These are phyloP conservation scores for Pimephales promelas DNA, from an alignment of 2,113 vertebrate genomes.

Conservation along the genomic window DNA sequence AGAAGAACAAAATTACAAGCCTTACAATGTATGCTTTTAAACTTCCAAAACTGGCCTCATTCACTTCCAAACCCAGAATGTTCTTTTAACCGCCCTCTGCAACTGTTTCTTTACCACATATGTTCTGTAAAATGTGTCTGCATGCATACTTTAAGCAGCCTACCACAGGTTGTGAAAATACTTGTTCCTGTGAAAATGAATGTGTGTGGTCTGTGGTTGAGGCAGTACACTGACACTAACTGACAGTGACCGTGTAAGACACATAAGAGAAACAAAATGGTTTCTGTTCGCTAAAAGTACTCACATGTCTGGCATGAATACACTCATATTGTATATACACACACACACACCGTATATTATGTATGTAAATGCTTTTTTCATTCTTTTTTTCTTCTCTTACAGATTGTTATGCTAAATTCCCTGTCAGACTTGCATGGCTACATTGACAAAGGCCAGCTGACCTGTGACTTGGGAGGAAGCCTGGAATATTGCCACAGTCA, in stretches of 20 bases:
- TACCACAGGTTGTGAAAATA: neutral
- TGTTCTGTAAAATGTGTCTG: neutral
- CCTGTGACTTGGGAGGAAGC: conserved; percentile 86
- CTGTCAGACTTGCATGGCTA: conserved; percentile 90
- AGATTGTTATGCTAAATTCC: conserved; percentile 96
- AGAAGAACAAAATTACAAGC: neutral
- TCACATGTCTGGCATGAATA: neutral
- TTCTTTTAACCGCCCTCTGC: neutral
- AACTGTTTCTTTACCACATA: neutral
- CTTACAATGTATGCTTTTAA: no score
- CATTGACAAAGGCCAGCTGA: conserved; percentile 91
- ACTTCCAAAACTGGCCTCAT: no score
- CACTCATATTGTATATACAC: no score
- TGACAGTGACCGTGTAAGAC: neutral
- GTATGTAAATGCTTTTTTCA: neutral
- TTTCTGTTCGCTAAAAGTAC: neutral
- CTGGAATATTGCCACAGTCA: conserved; percentile 91
- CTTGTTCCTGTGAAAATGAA: neutral
- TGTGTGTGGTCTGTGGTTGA: neutral
- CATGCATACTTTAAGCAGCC: neutral
- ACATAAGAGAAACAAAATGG: neutral
- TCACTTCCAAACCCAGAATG: neutral
- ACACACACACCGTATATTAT: neutral
- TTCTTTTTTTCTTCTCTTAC: conserved; percentile 52
- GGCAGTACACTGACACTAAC: no score